phyloP scores from a whole-genome alignment of 1,140 invertebrate species.

The Drosophila arizonae region DNA sequence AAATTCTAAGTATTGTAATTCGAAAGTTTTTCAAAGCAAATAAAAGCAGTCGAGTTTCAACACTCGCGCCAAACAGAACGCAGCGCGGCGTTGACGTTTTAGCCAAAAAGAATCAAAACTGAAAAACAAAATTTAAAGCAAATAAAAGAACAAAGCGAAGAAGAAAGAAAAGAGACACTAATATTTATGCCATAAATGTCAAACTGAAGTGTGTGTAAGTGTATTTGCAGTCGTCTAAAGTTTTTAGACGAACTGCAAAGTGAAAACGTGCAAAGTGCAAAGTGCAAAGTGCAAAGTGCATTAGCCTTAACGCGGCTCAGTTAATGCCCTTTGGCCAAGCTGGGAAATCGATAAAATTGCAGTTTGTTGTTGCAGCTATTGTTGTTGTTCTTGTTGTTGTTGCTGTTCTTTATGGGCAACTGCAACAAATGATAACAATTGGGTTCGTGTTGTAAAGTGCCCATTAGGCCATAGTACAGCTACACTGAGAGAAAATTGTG shows the following conservation, averaged over 20 bases:
- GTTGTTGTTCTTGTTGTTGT: background rate
- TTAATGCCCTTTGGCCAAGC: slow-evolving; percentile 72
- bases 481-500: background rate
- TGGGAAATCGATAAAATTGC: slow-evolving; percentile 76
- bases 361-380: slow-evolving; percentile 15
- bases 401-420: slow-evolving; percentile 46
- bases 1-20: slow-evolving; percentile 81
- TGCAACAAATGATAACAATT: slow-evolving; percentile 70
- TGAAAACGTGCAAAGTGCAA: background rate
- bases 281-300: slow-evolving; percentile 82
- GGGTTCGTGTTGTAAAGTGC: slow-evolving; percentile 15
- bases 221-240: background rate
- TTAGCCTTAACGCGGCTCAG: slow-evolving; percentile 74
- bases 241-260: background rate
- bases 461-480: background rate
- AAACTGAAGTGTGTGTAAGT: slow-evolving; percentile 13
- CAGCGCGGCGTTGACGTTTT: slow-evolving; percentile 36
- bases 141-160: background rate
- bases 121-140: background rate
- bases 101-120: slow-evolving; percentile 11
- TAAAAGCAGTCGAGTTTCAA: slow-evolving; percentile 80
- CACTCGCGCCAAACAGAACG: slow-evolving; percentile 75
- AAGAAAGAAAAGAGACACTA: background rate
- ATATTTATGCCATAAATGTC: slow-evolving; percentile 8
- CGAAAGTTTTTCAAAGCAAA: slow-evolving; percentile 79